These are phyloP conservation scores for Aphidius ervi DNA, from an alignment of 1,140 invertebrate genomes.

Conservation along the genomic window DNA sequence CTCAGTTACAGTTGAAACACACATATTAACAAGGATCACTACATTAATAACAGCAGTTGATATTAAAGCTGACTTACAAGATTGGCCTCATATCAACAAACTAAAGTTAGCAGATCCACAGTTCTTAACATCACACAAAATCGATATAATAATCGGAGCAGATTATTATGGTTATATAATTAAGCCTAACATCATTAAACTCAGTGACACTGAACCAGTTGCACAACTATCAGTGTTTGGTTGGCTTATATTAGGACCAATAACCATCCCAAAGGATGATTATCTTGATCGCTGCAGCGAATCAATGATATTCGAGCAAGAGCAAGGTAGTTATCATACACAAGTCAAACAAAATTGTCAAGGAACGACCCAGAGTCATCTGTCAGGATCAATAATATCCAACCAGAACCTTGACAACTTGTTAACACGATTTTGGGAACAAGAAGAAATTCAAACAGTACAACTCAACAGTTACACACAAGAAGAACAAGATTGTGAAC, in stretches of 20 bases:
- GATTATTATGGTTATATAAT: not conserved
- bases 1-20: no score
- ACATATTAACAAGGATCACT: no score
- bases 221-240: not conserved
- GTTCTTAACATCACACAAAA: not conserved
- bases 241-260: not conserved
- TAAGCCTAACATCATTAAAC: not conserved
- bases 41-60: no score
- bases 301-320: no score
- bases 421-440: constrained; percentile 14
- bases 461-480: not conserved
- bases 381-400: no score
- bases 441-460: not conserved
- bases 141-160: not conserved
- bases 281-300: no score
- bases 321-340: no score
- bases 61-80: no score
- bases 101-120: not conserved
- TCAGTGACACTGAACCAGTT: not conserved
- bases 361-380: no score
- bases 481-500: constrained; percentile 13
- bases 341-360: no score
- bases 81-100: not conserved
- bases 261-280: no score
- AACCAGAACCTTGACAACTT: constrained; percentile 8